Base-by-base conservation (phyloP, 1,140 invertebrate genomes). In the Steinernema khuongi region DNA sequence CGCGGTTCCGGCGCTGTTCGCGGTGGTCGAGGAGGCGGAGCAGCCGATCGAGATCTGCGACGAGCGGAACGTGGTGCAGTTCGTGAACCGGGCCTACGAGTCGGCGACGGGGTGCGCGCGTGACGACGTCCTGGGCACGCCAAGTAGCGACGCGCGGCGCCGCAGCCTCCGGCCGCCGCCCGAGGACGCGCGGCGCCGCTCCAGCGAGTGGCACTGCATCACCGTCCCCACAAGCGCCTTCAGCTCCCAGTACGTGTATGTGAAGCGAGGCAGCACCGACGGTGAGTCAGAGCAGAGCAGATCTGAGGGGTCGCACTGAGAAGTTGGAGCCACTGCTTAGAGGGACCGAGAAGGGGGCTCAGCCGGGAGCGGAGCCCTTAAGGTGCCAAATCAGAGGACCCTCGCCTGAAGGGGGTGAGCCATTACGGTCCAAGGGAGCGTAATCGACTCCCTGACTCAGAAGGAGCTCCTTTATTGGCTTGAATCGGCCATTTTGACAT, bases 31-130 rank as follows among this genome's bases (percentile, higher is more conserved):
- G 72, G 82, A 84, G 75, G 81, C 84, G 17, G 81, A 84, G 36
- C 84, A 84, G 74, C 84, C 82, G n/a, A 83, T 84, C 26, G 85
- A 84, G 73, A 85, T 84, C 31, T 84, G 82, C 70, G 82, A 84
- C 70, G 84, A 84, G 22, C 44, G 66, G 7, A 84, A 83, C 31
- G 67, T 82, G 50, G 84, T 84, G n/a, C 81, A 83, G 74, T 83
- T 81, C 71, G 81, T 83, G 0, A 83, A 83, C 67, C 73, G 81
- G 17, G 82, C 81, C 29, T 84, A 85, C 72, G 83, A 84, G 72
- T 43, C 74, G 11, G 68, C 77, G 29, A 84, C 83, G n/a, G 83
- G 83, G 17, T 73, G 78, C 32, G 68, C 72, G 29, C 41, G 83
- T 22, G 69, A 68, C 11, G 77, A 81, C 41, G 84, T 84, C 18